These are phyloP conservation scores for Steromphala cineraria DNA, from an alignment of 2,888 invertebrate species.

Conservation along the genomic window DNA sequence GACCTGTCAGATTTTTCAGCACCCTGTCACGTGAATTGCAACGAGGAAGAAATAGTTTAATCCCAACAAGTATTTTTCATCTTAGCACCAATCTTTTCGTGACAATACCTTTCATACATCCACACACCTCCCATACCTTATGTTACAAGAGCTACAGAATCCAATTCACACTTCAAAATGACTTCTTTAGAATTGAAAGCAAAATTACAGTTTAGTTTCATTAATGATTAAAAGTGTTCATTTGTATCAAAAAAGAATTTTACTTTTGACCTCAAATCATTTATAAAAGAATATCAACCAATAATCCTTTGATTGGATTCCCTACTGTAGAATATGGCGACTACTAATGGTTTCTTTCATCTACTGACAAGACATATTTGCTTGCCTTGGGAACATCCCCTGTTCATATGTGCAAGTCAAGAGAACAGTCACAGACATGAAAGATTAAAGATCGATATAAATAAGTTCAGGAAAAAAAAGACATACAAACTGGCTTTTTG, in stretches of 20 bases:
- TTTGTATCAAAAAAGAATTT: too few relatives aligned
- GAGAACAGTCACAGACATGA: background rate
- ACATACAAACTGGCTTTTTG: background rate
- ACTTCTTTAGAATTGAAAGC: background rate
- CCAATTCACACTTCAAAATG: background rate
- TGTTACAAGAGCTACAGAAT: background rate
- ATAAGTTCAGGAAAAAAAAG: background rate
- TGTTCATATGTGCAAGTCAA: background rate
- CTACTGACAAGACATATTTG: background rate
- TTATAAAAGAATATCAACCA: too few relatives aligned
- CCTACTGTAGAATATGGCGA: background rate
- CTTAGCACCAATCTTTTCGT: slow-evolving; percentile 20
- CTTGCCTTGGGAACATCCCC: background rate
- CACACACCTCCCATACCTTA: slow-evolving; percentile 1
- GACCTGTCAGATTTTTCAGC: background rate
- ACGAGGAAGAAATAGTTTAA: slow-evolving; percentile 4
- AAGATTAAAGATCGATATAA: background rate
- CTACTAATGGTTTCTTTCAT: slow-evolving; percentile 1
- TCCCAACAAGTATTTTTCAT: slow-evolving; percentile 13
- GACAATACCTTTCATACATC: slow-evolving; percentile 3
- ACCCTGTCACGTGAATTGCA: slow-evolving; percentile 16
- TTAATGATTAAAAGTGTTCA: too few relatives aligned
- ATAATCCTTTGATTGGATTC: too few relatives aligned
- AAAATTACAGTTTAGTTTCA: too few relatives aligned
- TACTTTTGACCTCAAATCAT: too few relatives aligned